Base-by-base conservation (phyloP, 2,113 vertebrate genomes). In the Hystrix brachyura region DNA sequence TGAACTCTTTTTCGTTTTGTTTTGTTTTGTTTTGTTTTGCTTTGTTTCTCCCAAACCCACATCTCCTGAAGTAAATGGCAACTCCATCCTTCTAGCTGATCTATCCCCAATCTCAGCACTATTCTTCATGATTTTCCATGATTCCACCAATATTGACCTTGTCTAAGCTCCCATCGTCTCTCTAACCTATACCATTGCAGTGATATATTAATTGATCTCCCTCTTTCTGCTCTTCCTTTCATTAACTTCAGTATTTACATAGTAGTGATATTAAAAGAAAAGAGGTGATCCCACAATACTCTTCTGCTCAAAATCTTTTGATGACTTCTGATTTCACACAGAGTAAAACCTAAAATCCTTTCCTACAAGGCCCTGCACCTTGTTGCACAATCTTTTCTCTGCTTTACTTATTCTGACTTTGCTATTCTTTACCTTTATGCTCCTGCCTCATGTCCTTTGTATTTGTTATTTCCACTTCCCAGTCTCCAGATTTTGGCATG, bases 341-440 rank as follows among this genome's bases (percentile, higher is more conserved):
- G 14, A 80, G 57, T 85, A 95, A 94, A 94, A 79, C 59, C 32
- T 90, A 72, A 81, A 72, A 53, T 74, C 9, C 55, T 91, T 90
- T 81, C 29, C 81, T 62, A 46, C 7, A 60, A 67, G 12, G 7
- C 7, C 12, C 7, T 46, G 23, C 34, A 15, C 71, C 32, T 38
- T 60, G 1, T 72, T 81, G 80, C 18, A 34, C 62, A 57, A 6
- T 25, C 53, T 55, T 57, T 62, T 32, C 10, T 83, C 34, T 85
- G 55, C 13, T 34, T 84, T 62, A 32, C 69, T 55, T 72, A 84
- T 0, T 83, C 11, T 38, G 48, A 71, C 1, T 46, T 43, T 85
- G 48, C 38, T 86, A 18, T 81, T 86, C 38, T 46, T 74, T 19
- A n/a, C 6, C n/a, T 15, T 71, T 43, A 65, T 51, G 8, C 27